Base-by-base conservation (phyloP, 2,797 vertebrate genomes). In the Pogoniulus pusillus region DNA sequence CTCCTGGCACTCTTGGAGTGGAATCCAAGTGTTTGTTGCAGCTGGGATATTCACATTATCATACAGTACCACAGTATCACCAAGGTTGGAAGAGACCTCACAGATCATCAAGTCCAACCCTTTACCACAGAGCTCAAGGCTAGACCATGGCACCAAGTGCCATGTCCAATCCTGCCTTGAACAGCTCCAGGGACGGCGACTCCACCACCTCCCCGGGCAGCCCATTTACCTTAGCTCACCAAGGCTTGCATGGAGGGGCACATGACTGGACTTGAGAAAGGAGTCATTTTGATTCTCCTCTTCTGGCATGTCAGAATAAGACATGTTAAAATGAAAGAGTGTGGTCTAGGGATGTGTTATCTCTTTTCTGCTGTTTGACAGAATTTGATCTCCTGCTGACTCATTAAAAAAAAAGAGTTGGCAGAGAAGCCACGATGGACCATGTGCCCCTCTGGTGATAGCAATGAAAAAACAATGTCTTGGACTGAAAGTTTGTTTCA, bases 401-500 rank as follows among this genome's bases (percentile, higher is more conserved):
- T 96, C 95, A 96, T 63, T 43, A 81, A 77, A 64, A 77, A 77
- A 93, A 84, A 82, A 81, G 54, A 64, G 70, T 5, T 96, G 96
- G 92, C 85, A 90, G 58, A 83, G 72, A 86, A 71, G 90, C 58
- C 83, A 68, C 26, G 6, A 91, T 91, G 86, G 76, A 68, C 85
- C 90, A 32, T 95, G 91, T 90, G 92, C 85, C 91, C 53, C 77
- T 68, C 66, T 87, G 43, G 70, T 92, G 92, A 94, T 89, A 95
- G 83, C 85, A 90, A 43, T 83, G 79, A 93, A 95, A 95, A 95
- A 95, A 84, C 79, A 93, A 87, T 94, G 84, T 78, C 69, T 96
- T 89, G 85, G 83, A 68, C 83, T 74, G 54, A 82, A 96, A 87
- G n/a, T 80, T 89, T 93, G 27, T 71, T 94, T 88, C 47, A 90